phyloP scores from a whole-genome alignment of 2,113 vertebrate genomes.

The Hepsetus odoe region DNA sequence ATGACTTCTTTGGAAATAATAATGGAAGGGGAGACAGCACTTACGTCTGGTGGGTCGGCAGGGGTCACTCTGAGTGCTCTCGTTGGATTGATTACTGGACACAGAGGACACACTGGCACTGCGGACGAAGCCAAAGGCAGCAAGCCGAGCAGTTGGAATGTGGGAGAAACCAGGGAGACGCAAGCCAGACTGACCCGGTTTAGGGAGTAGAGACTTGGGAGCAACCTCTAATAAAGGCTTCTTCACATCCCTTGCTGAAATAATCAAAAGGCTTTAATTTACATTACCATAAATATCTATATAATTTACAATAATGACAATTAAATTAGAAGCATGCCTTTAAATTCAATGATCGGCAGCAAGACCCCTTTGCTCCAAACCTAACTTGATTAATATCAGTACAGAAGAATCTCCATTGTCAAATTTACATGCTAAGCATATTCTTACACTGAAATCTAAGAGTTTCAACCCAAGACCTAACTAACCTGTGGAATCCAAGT shows the following conservation, averaged over 20 bases:
- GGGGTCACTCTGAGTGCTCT: constrained; percentile 82
- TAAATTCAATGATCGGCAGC: too few species aligned
- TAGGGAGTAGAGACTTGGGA: constrained; percentile 82
- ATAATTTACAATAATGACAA: not conserved
- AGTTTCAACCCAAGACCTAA: too few species aligned
- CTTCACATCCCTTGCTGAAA: constrained; percentile 78
- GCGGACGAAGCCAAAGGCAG: constrained; percentile 85
- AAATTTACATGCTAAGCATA: too few species aligned
- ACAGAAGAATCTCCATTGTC: too few species aligned
- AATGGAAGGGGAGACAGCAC: constrained; percentile 60
- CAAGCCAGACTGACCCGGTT: constrained; percentile 86
- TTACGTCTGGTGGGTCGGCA: constrained; percentile 80
- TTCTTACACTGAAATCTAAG: too few species aligned
- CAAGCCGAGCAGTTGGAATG: constrained; percentile 84
- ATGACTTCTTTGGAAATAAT: not conserved
- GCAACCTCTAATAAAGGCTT: constrained; percentile 73
- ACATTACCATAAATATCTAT: not conserved
- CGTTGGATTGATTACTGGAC: constrained; percentile 85
- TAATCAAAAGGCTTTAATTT: not conserved
- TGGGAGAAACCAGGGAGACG: constrained; percentile 90
- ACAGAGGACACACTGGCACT: constrained; percentile 88
- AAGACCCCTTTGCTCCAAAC: too few species aligned
- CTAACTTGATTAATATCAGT: too few species aligned
- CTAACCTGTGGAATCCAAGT: constrained; percentile 81
- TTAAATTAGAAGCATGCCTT: not conserved